phyloP scores from a whole-genome alignment of 92 coral and sea anemone species.

The Phymanthus crucifer region DNA sequence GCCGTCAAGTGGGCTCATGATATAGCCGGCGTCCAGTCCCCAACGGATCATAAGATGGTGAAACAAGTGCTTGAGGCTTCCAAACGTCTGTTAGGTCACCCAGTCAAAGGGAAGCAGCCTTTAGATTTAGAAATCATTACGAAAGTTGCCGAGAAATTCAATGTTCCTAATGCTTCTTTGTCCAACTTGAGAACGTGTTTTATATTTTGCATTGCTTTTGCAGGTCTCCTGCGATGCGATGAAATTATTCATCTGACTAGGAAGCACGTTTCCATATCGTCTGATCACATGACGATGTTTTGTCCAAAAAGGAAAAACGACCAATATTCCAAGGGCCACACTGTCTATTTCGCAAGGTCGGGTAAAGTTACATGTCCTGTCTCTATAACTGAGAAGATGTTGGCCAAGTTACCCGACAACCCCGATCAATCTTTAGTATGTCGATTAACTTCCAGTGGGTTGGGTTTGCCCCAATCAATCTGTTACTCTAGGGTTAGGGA shows the following conservation, averaged over 20 bases:
- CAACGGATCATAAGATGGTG: no score
- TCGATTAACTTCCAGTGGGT: slow-evolving; percentile 20
- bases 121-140: no score
- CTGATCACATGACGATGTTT: slow-evolving; percentile 7
- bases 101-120: no score
- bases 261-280: neutral
- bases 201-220: slow-evolving; percentile 30
- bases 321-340: slow-evolving; percentile 29
- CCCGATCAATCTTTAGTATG: slow-evolving; percentile 46
- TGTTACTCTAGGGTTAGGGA: slow-evolving; percentile 49
- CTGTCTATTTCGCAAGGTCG: slow-evolving; percentile 26
- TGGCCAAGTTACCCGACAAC: slow-evolving; percentile 3
- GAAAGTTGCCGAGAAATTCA: no score
- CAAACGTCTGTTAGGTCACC: no score
- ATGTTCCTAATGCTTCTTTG: no score
- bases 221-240: slow-evolving; percentile 25
- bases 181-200: slow-evolving; percentile 30
- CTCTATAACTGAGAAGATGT: slow-evolving; percentile 28
- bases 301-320: slow-evolving; percentile 26
- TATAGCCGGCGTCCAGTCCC: no score
- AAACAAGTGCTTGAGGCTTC: no score
- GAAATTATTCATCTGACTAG: slow-evolving; percentile 12
- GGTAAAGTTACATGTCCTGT: slow-evolving; percentile 41
- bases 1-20: no score
- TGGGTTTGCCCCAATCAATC: slow-evolving; percentile 16